phyloP scores from a whole-genome alignment of 2,797 vertebrate species.

The Gastrophryne carolinensis region DNA sequence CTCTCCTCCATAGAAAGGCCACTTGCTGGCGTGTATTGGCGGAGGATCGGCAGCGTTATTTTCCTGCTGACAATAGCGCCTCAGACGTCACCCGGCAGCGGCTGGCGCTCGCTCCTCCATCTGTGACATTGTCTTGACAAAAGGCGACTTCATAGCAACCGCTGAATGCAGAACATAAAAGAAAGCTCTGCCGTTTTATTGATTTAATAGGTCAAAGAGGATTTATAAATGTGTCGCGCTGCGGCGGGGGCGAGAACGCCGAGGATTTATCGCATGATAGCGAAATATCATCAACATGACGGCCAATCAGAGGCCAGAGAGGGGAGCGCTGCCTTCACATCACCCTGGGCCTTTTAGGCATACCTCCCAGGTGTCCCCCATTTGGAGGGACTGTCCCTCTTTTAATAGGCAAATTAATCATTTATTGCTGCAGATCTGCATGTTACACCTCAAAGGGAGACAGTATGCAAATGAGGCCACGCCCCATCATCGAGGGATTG shows the following conservation, averaged over 20 bases:
- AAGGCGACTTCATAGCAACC: not conserved
- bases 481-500: no score
- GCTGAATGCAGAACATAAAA: no score
- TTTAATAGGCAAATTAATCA: no score
- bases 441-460: no score
- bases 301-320: not conserved
- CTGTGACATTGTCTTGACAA: slow-evolving; percentile 11
- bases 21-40: not conserved
- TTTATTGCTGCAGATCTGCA: no score
- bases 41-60: no score
- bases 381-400: no score
- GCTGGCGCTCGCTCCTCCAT: not conserved
- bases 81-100: not conserved
- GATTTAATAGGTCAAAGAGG: slow-evolving; percentile 46
- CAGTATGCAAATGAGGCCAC: no score
- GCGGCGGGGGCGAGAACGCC: not conserved
- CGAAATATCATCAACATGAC: slow-evolving; percentile 21
- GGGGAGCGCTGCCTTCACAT: no score
- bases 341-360: no score
- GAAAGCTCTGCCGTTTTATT: slow-evolving; percentile 22
- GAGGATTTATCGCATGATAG: slow-evolving; percentile 31
- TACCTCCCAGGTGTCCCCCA: no score
- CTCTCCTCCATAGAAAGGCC: no score
- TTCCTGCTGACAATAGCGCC: slow-evolving; percentile 16
- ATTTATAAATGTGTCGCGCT: slow-evolving; percentile 10